phyloP scores from a whole-genome alignment of 1,140 invertebrate species.

The Thaumetopoea pityocampa region DNA sequence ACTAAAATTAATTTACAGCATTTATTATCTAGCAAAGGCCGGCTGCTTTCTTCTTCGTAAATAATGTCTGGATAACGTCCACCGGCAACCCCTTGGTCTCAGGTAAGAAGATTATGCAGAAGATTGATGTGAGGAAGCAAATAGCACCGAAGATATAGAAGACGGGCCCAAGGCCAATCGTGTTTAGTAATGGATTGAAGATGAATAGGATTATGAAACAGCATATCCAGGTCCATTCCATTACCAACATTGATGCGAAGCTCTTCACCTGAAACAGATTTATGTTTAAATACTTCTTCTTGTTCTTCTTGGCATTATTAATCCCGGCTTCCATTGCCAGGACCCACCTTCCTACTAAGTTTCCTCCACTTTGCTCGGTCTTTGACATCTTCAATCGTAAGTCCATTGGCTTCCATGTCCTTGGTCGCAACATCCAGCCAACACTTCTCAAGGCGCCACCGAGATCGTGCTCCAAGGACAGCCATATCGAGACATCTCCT shows the following conservation, averaged over 20 bases:
- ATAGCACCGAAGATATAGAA: slow-evolving; percentile 73
- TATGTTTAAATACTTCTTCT: too few species aligned
- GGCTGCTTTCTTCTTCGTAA: slow-evolving; percentile 10
- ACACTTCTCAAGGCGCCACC: too few species aligned
- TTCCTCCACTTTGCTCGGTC: too few species aligned
- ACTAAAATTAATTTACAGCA: background rate
- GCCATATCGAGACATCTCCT: too few species aligned
- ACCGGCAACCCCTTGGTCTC: slow-evolving; percentile 82
- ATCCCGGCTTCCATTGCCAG: too few species aligned
- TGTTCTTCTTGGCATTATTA: too few species aligned
- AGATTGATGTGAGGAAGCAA: slow-evolving; percentile 66
- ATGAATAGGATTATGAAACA: slow-evolving; percentile 50
- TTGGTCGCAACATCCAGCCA: too few species aligned
- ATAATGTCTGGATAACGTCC: slow-evolving; percentile 74
- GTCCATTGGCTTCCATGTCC: too few species aligned
- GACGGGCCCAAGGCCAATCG: slow-evolving; percentile 69
- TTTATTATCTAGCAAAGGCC: background rate
- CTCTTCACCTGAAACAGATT: slow-evolving; percentile 42
- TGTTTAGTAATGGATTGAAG: slow-evolving; percentile 52
- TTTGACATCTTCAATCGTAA: too few species aligned
- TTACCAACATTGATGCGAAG: slow-evolving; percentile 37
- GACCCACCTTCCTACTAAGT: too few species aligned
- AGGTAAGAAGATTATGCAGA: slow-evolving; percentile 77
- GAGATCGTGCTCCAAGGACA: too few species aligned
- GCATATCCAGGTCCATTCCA: slow-evolving; percentile 49